phyloP scores from a whole-genome alignment of 2,888 invertebrate genomes.

The Corythucha ciliata region DNA sequence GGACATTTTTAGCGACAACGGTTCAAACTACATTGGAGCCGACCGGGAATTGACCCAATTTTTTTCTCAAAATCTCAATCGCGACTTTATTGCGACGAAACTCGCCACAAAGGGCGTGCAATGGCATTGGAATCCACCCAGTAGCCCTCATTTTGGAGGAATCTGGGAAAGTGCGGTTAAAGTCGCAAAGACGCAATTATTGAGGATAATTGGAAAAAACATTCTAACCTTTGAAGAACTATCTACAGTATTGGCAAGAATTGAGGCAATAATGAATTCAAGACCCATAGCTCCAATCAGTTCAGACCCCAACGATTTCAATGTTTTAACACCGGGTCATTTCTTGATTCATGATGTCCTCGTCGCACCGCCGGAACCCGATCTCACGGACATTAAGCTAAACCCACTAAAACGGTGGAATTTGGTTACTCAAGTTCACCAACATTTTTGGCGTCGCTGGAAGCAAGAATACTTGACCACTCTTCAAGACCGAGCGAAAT shows the following conservation, averaged over 20 bases:
- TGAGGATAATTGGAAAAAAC: slow-evolving; percentile 28
- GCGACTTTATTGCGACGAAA: slow-evolving; percentile 30
- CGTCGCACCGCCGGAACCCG: slow-evolving; percentile 32
- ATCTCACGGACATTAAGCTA: slow-evolving; percentile 23
- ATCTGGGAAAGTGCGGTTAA: slow-evolving; percentile 38
- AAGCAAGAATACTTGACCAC: slow-evolving; percentile 34
- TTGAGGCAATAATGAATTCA: slow-evolving; percentile 37
- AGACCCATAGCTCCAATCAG: slow-evolving; percentile 36
- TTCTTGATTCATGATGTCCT: slow-evolving; percentile 36
- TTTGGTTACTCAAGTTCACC: slow-evolving; percentile 32
- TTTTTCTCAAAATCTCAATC: too few relatives aligned
- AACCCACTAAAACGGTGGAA: slow-evolving; percentile 35
- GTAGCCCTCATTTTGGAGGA: slow-evolving; percentile 37
- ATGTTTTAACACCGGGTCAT: slow-evolving; percentile 38
- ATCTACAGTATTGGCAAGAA: slow-evolving; percentile 32
- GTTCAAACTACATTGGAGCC: slow-evolving; percentile 39
- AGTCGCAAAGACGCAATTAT: slow-evolving; percentile 36
- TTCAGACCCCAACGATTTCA: slow-evolving; percentile 29
- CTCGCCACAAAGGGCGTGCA: slow-evolving; percentile 36
- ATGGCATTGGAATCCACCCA: slow-evolving; percentile 30
- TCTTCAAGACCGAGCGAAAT: slow-evolving; percentile 36
- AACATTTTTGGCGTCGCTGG: slow-evolving; percentile 36
- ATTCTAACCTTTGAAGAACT: slow-evolving; percentile 37
- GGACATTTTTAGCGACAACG: slow-evolving; percentile 38
- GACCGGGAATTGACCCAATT: slow-evolving; percentile 21